Evolutionary conservation across 2,113 vertebrate species (phyloP), one percentile per base, ranked within the genome.

Genomic region (Manacus vitellinus): DNA sequence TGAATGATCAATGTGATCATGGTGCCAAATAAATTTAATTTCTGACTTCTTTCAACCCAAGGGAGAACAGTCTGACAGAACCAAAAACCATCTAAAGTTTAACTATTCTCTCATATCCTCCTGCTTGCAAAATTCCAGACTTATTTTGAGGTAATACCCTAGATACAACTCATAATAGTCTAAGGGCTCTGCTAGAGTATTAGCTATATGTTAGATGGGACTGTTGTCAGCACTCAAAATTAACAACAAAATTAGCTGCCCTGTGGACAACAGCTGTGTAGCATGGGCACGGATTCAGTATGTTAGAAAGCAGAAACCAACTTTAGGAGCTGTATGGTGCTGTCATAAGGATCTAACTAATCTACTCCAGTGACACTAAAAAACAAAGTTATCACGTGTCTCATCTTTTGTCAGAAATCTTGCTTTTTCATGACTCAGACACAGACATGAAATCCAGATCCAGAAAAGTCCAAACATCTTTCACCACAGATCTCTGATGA

Each of bases 21-120:
- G 62, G 30, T 87, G 74, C 83, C 94, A 96, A 95, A 89, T 49
- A 81, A 37, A 75, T 85, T 92, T 87, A 41, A 82, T 37, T 92
- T 58, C 80, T 85, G 54, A 21, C 81, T 93, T 33, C 37, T 85
- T 85, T 93, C 56, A 92, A 24, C 35, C 68, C 73, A 67, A 77
- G 72, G 44, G 41, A 81, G 62, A 75, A 52, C 14, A 70, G 52
- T n/a, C 68, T 75, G 41, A 78, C 77, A 71, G 66, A 88, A 80
- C 33, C 46, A 71, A 89, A 92, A 95, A 24, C 5, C 37, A 68
- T 43, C 47, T 78, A 14, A n/a, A 51, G 52, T n/a, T 37, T 47
- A 21, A 56, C 61, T 61, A 35, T 23, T 85, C 74, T 73, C 41
- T 95, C 12, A 5, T 65, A 71, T 54, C 8, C 16, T 67, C 51